Percentiles rank a stretch among this genome's conserved stretches.
Evolutionary conservation across 1,140 invertebrate genomes (phyloP).

Genomic region (Listronotus oregonensis): DNA sequence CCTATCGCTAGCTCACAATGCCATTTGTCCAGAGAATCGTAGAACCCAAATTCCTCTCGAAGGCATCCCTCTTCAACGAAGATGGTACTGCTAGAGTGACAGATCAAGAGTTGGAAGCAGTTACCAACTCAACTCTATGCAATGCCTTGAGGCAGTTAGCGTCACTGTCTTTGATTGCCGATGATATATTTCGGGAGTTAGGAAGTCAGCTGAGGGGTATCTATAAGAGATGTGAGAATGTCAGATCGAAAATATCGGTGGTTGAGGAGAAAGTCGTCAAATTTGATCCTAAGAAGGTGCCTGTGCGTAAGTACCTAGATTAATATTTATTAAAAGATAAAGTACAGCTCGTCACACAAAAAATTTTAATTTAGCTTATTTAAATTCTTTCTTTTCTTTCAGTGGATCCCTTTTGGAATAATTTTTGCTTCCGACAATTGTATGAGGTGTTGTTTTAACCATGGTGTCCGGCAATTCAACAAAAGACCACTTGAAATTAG

Average conservation of each 20-base stretch:
- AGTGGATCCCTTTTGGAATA: no score
- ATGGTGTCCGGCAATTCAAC: no score
- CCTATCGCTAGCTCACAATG: conserved; percentile 56
- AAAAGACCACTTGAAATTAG: no score
- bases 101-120: conserved; percentile 74
- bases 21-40: conserved; percentile 75
- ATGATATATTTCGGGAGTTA: conserved; percentile 77
- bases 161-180: conserved; percentile 75
- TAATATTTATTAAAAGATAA: not conserved
- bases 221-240: conserved; percentile 65
- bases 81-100: conserved; percentile 63
- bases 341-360: no score
- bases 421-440: no score
- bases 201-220: conserved; percentile 69
- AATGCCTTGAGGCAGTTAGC: conserved; percentile 77
- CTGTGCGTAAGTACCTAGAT: conserved; percentile 76
- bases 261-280: conserved; percentile 65
- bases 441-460: no score
- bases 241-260: conserved; percentile 63
- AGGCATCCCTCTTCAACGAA: conserved; percentile 63
- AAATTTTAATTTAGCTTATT: no score
- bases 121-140: conserved; percentile 76
- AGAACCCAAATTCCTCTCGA: conserved; percentile 71
- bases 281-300: conserved; percentile 78
- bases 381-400: no score